A percentile compares a stretch with the other conserved stretches of the same genome.
Evolutionary conservation across 2,113 vertebrate genomes (phyloP).

Genomic region (Cyanocitta stelleri): DNA sequence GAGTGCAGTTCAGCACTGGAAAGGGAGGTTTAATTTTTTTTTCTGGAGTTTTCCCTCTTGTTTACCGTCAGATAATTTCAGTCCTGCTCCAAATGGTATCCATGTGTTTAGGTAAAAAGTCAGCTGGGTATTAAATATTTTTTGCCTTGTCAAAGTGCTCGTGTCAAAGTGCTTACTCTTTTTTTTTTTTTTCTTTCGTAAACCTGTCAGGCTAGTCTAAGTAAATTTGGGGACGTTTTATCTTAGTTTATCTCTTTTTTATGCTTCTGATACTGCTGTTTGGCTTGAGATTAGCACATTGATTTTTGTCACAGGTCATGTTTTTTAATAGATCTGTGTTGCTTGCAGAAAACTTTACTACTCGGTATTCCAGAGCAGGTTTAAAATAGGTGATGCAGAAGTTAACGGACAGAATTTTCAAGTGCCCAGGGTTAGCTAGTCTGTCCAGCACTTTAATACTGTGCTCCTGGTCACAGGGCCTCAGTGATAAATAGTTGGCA

Average conservation of each 20-base stretch:
- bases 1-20: not conserved
- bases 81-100: not conserved
- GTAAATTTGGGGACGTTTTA: conserved; percentile 57
- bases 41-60: not conserved
- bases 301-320: conserved; percentile 79
- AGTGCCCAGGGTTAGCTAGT: not conserved
- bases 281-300: conserved; percentile 74
- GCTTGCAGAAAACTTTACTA: conserved; percentile 53
- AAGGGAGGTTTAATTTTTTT: not conserved
- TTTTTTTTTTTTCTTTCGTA: not conserved
- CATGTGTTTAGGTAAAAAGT: conserved; percentile 17
- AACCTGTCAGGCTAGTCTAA: conserved; percentile 37
- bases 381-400: conserved; percentile 30
- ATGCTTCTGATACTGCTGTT: conserved; percentile 71
- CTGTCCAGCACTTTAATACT: not conserved
- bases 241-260: conserved; percentile 64
- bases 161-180: not conserved
- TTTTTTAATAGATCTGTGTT: conserved; percentile 72
- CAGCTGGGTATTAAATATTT: not conserved
- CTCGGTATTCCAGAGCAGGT: conserved; percentile 14
- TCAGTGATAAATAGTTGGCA: not conserved
- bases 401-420: conserved; percentile 54
- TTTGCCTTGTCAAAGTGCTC: not conserved
- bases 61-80: not conserved
- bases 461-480: not conserved